Conservation (phyloP, 2,113 vertebrate species). For the Clinocottus analis region DNA sequence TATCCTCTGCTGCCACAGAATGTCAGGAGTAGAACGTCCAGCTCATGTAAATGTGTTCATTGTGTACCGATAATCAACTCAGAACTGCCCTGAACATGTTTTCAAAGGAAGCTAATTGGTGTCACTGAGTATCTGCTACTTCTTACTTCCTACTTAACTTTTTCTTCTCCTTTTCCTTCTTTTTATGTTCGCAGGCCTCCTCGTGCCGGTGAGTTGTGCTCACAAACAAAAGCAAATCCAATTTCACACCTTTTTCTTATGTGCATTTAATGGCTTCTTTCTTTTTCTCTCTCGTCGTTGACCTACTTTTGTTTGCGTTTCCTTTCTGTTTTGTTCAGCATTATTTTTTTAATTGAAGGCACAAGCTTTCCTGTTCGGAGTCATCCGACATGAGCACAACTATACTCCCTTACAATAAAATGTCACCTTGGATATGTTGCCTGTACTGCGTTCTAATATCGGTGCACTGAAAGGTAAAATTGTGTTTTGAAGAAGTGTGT, state of each 20-base stretch:
- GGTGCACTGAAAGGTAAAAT: no score
- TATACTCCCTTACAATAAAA: no score
- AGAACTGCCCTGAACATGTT: neutral
- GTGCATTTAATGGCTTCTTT: neutral
- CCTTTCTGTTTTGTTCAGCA: neutral
- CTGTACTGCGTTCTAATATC: no score
- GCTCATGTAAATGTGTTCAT: conserved; percentile 10
- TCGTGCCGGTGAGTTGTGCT: neutral
- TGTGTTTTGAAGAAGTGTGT: no score
- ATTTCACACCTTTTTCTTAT: neutral
- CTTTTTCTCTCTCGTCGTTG: neutral
- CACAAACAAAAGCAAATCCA: conserved; percentile 9
- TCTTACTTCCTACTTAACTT: no score
- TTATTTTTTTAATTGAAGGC: neutral
- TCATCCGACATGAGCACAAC: neutral
- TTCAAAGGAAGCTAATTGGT: conserved; percentile 1
- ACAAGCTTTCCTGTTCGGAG: neutral
- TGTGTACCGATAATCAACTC: neutral
- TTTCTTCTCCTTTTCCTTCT: no score
- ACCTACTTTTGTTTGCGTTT: neutral
- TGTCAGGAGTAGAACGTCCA: neutral
- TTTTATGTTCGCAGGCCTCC: no score
- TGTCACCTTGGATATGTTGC: no score
- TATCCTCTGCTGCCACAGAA: neutral
- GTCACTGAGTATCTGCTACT: conserved; percentile 1